Conservation (phyloP, 2,888 invertebrate species). For the Hirtodrosophila alboralis region DNA sequence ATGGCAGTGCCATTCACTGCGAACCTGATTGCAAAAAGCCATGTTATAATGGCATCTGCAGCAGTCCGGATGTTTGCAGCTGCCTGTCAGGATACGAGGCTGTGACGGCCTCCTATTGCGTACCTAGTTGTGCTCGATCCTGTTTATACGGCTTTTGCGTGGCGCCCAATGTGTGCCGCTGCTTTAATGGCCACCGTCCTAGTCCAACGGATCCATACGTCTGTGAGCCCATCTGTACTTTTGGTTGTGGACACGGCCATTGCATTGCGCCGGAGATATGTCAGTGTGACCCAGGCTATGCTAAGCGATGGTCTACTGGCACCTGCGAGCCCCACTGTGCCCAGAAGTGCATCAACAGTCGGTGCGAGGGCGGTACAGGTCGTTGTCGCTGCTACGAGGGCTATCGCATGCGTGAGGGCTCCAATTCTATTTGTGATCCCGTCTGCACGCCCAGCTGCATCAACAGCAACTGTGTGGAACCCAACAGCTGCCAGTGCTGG, state of each 20-base stretch:
- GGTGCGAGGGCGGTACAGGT: constrained; percentile 85
- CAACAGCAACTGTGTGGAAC: constrained; percentile 84
- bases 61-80: constrained; percentile 82
- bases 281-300: constrained; percentile 78
- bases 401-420: constrained; percentile 70
- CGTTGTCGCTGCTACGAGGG: constrained; percentile 87
- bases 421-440: constrained; percentile 79
- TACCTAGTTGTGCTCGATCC: constrained; percentile 72
- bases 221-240: constrained; percentile 80
- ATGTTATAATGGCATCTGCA: constrained; percentile 84
- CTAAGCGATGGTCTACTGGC: constrained; percentile 78
- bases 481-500: constrained; percentile 80
- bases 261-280: constrained; percentile 82
- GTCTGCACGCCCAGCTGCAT: constrained; percentile 82
- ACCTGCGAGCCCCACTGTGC: constrained; percentile 79
- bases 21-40: constrained; percentile 76
- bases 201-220: constrained; percentile 46
- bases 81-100: constrained; percentile 80
- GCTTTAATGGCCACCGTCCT: constrained; percentile 83
- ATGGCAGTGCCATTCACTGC: constrained; percentile 75
- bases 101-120: constrained; percentile 71
- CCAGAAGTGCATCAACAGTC: constrained; percentile 81
- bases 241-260: constrained; percentile 75
- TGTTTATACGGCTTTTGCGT: constrained; percentile 81
- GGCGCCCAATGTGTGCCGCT: constrained; percentile 84